Conservation (phyloP, 2,113 vertebrate genomes). For the Anthoscopus minutus region DNA sequence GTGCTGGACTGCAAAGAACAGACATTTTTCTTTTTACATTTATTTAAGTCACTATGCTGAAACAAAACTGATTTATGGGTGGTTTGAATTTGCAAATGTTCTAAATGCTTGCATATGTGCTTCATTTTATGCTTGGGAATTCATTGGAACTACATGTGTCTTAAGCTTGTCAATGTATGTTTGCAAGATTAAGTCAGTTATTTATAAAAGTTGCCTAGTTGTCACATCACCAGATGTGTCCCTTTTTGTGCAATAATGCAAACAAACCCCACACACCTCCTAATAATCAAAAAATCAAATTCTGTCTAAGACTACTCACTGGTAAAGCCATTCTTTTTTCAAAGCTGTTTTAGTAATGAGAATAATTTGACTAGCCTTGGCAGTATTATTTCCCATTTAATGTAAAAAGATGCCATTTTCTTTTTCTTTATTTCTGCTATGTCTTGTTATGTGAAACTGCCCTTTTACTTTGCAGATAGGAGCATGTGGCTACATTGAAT, state of each 20-base stretch:
- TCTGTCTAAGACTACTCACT: not conserved
- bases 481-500: slow-evolving; percentile 91
- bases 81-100: slow-evolving; percentile 26
- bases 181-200: not conserved
- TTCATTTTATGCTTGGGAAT: slow-evolving; percentile 20
- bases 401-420: not conserved
- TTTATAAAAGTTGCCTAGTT: not conserved
- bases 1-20: not conserved
- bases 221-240: not conserved
- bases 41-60: slow-evolving; percentile 22
- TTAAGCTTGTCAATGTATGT: not conserved
- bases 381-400: not conserved
- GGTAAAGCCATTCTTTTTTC: not conserved
- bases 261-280: not conserved
- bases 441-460: not conserved
- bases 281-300: not conserved
- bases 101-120: slow-evolving; percentile 43
- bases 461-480: slow-evolving; percentile 80
- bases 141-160: not conserved
- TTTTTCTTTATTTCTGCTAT: not conserved
- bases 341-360: not conserved
- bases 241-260: not conserved
- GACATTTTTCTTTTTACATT: slow-evolving; percentile 38
- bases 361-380: not conserved
- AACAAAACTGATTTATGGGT: slow-evolving; percentile 50